A percentile compares a stretch with the other conserved stretches of the same genome.
phyloP scores from a whole-genome alignment of 2,113 vertebrate species.

The Erythrolamprus reginae region DNA sequence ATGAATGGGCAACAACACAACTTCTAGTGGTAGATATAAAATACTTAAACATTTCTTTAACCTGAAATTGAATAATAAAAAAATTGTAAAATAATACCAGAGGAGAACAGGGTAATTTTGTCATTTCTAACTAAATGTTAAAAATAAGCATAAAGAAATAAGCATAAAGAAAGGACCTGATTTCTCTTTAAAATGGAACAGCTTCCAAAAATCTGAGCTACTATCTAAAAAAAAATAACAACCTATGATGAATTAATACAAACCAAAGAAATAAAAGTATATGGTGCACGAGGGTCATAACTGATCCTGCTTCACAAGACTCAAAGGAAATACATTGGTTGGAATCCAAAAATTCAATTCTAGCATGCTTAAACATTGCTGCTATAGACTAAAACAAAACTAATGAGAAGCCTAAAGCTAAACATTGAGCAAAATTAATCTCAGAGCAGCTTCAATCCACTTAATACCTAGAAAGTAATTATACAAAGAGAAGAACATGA shows the following conservation, averaged over 20 bases:
- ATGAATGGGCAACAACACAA: too few species aligned
- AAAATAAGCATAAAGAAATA: neutral
- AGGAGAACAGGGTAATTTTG: neutral
- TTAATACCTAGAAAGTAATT: neutral
- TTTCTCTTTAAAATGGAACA: neutral
- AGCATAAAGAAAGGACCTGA: too few species aligned
- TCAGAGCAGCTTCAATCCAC: neutral
- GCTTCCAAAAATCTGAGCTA: neutral
- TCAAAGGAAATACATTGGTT: neutral
- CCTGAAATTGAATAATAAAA: neutral
- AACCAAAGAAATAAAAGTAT: neutral
- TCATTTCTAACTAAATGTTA: neutral
- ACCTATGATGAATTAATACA: neutral
- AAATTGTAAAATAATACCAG: neutral
- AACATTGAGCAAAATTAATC: neutral
- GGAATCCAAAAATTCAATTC: neutral
- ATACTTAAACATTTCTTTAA: neutral
- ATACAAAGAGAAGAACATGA: neutral
- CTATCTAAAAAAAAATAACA: neutral
- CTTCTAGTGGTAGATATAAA: neutral
- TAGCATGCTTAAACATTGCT: neutral
- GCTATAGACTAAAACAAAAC: neutral
- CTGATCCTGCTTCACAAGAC: neutral
- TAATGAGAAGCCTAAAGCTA: neutral
- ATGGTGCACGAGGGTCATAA: neutral